Base-by-base conservation (phyloP, 2,797 vertebrate genomes). In the Gadopsis marmoratus region DNA sequence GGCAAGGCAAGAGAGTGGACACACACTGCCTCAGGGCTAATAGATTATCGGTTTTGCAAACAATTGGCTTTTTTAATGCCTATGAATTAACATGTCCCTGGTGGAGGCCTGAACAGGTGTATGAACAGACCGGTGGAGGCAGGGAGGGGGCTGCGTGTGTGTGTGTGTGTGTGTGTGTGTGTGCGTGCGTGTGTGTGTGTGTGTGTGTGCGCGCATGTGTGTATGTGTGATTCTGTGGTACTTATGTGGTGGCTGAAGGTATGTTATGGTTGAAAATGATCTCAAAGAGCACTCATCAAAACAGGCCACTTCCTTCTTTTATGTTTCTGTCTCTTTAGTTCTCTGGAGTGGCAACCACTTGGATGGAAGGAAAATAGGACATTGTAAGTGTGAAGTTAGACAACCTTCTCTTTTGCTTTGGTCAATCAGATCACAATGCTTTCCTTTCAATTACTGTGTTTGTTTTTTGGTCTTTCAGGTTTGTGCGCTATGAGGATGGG, bases 61-160 rank as follows among this genome's bases (percentile, higher is more conserved):
- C 95, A 95, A 95, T 95, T 91, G 91, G 89, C 93, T 95, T 95
- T 93, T 95, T 95, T 95, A 96, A 95, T 95, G 93, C 93, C 93
- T 95, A 78, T 95, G 93, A 96, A 96, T 96, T 96, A 96, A 95
- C 94, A 96, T 95, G 92, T 94, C 92, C 93, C 93, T 88, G 86
- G 91, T 94, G 92, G 90, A 91, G 93, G 84, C 89, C 92, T 88
- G 89, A 95, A 94, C 91, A 94, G 91, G 93, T 93, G 92, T 93
- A 94, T 91, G 91, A 93, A 94, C 92, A 94, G 91, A 93, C 90
- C 81, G 88, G 86, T 89, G 78, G 87, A 92, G 89, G 79, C 88
- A 90, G 85, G 90, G 85, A 87, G 88, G 89, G 86, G 90, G 91
- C 78, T 90, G 73, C 64, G 54, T 37, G 19, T 21, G 29, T 64